Base-by-base conservation (phyloP, 2,888 invertebrate genomes). In the Lycophotia porphyrea region DNA sequence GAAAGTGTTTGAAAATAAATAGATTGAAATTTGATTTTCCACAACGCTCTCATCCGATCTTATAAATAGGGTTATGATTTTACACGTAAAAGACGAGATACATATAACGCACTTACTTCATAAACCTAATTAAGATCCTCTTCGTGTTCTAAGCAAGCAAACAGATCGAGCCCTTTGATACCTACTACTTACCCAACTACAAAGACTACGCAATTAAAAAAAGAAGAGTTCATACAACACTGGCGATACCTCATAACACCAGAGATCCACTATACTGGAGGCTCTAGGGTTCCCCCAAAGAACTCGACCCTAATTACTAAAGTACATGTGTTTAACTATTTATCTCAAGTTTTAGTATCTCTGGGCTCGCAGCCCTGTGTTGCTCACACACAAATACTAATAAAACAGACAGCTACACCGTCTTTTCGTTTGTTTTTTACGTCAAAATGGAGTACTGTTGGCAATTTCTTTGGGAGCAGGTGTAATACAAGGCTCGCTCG, bases 381-480 rank as follows among this genome's bases (percentile, higher is more conserved):
- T 78, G 63, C 65, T 69, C 77, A 81, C 84, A 84, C 87, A 87
- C 86, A 89, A 91, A 88, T 86, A 88, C 82, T 86, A 87, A 88
- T 90, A 87, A 88, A 77, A 36, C 84, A 85, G 88, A 90, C 89
- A 88, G 86, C 88, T 86, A 88, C 84, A 78, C 72, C 74, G 80
- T 80, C 74, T 78, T 88, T 88, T 75, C 68, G 72, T 84, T 87
- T 80, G 70, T 81, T 86, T 88, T 89, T 84, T 81, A 76, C 73
- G 84, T 85, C 82, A 85, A 88, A 89, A 88, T 84, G 80, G 84
- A 86, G 88, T 88, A 78, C 87, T 76, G 76, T 80, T 82, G 87
- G 81, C 81, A 86, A 88, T 89, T 88, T 87, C 85, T 80, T 74
- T 72, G 89, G 89, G 65, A 90, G 80, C 95, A 95, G 95, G 94